Percentiles rank a stretch among this genome's conserved stretches.
These are phyloP conservation scores for Machimus rusticus DNA, from an alignment of 2,888 invertebrate genomes.

Conservation along the genomic window DNA sequence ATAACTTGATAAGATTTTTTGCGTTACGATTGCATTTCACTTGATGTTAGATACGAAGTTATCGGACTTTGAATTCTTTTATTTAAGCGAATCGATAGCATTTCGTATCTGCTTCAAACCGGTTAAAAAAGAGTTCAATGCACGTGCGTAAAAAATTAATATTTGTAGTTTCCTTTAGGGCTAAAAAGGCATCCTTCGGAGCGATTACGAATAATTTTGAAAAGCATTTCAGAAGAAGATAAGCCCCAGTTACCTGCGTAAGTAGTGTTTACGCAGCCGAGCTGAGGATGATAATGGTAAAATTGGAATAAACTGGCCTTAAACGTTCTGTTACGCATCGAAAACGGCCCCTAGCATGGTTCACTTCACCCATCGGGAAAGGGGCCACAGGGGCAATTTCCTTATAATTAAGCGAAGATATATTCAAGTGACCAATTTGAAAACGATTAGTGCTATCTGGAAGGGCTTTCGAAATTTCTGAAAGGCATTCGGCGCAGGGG, in stretches of 20 bases:
- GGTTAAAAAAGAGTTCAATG: background rate
- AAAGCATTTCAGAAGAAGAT: background rate
- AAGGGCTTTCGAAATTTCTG: slow-evolving; percentile 25
- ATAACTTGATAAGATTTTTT: background rate
- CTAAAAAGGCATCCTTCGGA: background rate
- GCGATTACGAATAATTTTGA: background rate
- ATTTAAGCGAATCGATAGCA: background rate
- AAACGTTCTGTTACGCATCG: slow-evolving; percentile 3
- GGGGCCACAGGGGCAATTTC: slow-evolving; percentile 30
- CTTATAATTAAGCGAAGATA: slow-evolving; percentile 10
- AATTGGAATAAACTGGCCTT: slow-evolving; percentile 15
- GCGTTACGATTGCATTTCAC: background rate
- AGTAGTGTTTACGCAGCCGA: background rate
- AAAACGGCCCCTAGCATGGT: slow-evolving; percentile 2
- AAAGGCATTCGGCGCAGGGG: background rate
- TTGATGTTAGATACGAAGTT: background rate
- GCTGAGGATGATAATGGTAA: slow-evolving; percentile 1
- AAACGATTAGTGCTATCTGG: slow-evolving; percentile 34
- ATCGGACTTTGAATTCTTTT: background rate
- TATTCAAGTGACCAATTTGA: slow-evolving; percentile 32
- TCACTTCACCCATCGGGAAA: slow-evolving; percentile 5
- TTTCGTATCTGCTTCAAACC: background rate
- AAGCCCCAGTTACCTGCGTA: background rate
- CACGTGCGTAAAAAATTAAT: background rate
- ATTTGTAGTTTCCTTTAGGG: background rate